Evolutionary conservation across 2,797 vertebrate species (phyloP).

Genomic region (Lutjanus argentimaculatus): DNA sequence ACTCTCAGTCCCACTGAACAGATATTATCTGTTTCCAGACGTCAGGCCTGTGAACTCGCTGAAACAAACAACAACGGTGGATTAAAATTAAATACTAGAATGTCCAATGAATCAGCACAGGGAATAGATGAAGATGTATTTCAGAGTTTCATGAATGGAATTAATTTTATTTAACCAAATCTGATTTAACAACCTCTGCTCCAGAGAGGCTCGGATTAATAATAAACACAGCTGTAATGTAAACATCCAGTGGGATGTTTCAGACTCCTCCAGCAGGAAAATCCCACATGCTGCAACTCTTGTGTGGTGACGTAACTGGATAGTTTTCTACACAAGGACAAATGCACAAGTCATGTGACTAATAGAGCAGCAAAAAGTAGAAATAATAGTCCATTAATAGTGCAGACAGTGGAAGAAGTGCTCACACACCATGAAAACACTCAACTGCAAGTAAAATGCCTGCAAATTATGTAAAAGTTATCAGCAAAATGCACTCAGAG

Average conservation of each 20-base stretch:
- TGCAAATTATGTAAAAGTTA: too few species aligned
- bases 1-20: neutral
- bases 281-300: constrained; percentile 10
- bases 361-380: neutral
- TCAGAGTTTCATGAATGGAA: neutral
- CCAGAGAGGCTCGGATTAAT: neutral
- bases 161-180: neutral
- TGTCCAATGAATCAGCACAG: neutral
- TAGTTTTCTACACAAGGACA: neutral
- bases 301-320: neutral
- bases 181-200: constrained; percentile 7
- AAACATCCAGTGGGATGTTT: constrained; percentile 1
- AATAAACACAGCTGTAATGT: constrained; percentile 4
- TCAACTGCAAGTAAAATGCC: too few species aligned
- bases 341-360: neutral
- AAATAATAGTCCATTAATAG: neutral
- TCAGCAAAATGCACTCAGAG: too few species aligned
- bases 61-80: neutral
- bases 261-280: neutral
- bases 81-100: neutral
- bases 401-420: too few species aligned
- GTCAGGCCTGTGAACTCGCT: constrained; percentile 6
- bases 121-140: neutral
- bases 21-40: neutral
- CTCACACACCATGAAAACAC: too few species aligned